Percentiles rank a stretch among this genome's conserved stretches.
Conservation (phyloP, 2,113 vertebrate genomes). For the Dicaeum eximium region DNA sequence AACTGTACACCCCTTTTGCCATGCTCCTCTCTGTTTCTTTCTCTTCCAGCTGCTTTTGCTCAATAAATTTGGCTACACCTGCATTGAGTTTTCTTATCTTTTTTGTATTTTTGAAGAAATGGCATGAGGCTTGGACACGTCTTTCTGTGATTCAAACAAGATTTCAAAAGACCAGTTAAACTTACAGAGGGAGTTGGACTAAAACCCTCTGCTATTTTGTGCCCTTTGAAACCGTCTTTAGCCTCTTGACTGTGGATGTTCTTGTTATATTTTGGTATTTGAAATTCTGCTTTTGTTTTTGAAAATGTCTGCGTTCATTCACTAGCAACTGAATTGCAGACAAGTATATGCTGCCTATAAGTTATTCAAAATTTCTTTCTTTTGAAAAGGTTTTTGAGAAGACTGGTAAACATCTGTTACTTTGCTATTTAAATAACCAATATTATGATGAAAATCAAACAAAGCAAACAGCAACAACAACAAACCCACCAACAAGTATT, state of each 20-base stretch:
- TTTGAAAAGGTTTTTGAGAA: neutral
- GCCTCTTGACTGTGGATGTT: neutral
- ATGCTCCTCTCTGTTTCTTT: neutral
- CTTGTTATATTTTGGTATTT: neutral
- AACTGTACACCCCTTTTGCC: neutral
- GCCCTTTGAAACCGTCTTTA: neutral
- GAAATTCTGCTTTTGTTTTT: neutral
- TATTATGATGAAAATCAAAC: neutral
- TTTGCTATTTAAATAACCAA: neutral
- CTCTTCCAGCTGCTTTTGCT: neutral
- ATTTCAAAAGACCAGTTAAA: neutral
- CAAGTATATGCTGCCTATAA: neutral
- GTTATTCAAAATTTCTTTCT: neutral
- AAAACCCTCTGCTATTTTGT: neutral
- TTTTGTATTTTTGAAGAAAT: neutral
- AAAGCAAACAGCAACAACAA: neutral
- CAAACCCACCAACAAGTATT: neutral
- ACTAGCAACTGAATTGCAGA: neutral
- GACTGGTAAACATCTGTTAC: neutral
- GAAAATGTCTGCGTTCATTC: neutral
- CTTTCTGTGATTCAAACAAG: neutral
- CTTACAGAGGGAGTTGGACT: neutral
- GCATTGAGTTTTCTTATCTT: neutral
- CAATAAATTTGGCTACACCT: neutral
- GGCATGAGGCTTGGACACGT: accelerated